Percentiles rank a stretch among this genome's conserved stretches.
Evolutionary conservation across 2,113 vertebrate genomes (phyloP).

Genomic region (Heptranchias perlo): DNA sequence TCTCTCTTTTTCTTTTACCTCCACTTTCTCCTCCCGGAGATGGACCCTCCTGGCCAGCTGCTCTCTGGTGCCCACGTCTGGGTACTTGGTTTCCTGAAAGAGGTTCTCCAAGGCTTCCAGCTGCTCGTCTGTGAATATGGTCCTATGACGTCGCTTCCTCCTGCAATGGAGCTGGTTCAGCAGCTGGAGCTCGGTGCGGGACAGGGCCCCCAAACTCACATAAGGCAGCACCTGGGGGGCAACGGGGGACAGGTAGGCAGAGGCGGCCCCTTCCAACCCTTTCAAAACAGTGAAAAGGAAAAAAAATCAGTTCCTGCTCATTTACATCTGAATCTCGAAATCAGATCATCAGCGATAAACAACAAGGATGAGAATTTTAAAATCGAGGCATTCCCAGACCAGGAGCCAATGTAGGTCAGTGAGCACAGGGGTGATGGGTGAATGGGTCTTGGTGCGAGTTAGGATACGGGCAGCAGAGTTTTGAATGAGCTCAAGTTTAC

Average conservation of each 20-base stretch:
- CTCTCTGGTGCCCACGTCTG: conserved; percentile 90
- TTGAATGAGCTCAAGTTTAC: no score
- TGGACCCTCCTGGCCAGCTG: conserved; percentile 94
- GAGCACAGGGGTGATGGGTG: no score
- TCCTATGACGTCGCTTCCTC: conserved; percentile 85
- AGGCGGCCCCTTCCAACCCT: conserved; percentile 84
- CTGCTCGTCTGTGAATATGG: conserved; percentile 97
- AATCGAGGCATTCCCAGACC: background rate
- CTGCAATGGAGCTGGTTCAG: conserved; percentile 94
- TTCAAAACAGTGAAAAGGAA: conserved; percentile 39
- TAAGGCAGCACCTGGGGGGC: conserved; percentile 94
- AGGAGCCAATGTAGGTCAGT: no score
- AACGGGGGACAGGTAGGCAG: conserved; percentile 84
- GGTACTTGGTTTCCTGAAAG: conserved; percentile 97
- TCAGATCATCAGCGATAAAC: background rate
- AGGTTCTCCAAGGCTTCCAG: conserved; percentile 92
- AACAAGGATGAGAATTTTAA: background rate
- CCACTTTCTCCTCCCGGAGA: conserved; percentile 93
- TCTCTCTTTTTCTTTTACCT: conserved; percentile 62
- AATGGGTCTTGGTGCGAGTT: no score
- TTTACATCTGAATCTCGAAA: background rate
- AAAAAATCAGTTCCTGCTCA: background rate
- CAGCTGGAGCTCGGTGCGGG: conserved; percentile 87
- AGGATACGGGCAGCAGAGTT: no score
- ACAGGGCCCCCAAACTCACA: conserved; percentile 89